Evolutionary conservation across 2,888 invertebrate genomes (phyloP).

Genomic region (Opisthograptis luteolata): DNA sequence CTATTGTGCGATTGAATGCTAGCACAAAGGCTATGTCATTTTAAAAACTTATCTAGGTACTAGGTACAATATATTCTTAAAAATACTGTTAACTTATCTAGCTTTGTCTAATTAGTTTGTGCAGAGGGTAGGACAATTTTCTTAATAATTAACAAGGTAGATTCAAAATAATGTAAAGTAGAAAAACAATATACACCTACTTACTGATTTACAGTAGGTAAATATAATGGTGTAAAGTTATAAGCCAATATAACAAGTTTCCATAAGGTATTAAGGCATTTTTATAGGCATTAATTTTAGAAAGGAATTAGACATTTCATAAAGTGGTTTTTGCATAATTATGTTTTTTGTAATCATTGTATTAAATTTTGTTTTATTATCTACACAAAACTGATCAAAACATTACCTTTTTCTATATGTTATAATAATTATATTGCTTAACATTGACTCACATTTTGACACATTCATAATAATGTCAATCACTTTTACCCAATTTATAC

Average conservation of each 20-base stretch:
- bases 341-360: not conserved
- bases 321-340: not conserved
- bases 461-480: slow-evolving; percentile 33
- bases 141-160: not conserved
- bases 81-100: not conserved
- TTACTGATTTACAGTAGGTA: too few relatives aligned
- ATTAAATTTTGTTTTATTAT: slow-evolving; percentile 2
- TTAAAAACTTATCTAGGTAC: too few relatives aligned
- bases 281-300: too few relatives aligned
- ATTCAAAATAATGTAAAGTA: not conserved
- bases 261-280: too few relatives aligned
- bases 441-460: slow-evolving; percentile 63
- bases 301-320: not conserved
- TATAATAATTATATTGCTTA: slow-evolving; percentile 57
- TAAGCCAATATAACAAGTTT: too few relatives aligned
- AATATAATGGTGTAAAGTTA: too few relatives aligned
- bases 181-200: too few relatives aligned
- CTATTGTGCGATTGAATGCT: too few relatives aligned
- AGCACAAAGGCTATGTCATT: too few relatives aligned
- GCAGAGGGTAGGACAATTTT: slow-evolving; percentile 8
- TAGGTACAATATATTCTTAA: not conserved
- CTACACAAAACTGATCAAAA: not conserved
- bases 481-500: not conserved
- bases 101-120: slow-evolving; percentile 7
- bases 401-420: not conserved